Evolutionary conservation across 2,888 invertebrate species (phyloP), one percentile per base, ranked within the genome.

Genomic region (Drosophila cracens): DNA sequence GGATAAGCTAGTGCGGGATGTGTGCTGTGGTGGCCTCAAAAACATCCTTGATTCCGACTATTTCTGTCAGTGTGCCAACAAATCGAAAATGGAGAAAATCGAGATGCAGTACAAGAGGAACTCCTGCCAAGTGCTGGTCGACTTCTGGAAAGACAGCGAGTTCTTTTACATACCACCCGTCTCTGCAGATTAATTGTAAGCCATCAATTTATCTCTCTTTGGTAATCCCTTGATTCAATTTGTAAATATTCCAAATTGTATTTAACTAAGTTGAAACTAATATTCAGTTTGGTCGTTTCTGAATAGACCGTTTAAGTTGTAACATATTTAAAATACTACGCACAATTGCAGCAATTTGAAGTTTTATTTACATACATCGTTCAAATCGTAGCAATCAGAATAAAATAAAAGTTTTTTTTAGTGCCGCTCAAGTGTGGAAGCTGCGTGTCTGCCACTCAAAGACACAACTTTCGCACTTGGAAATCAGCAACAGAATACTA

Each of bases 121-220:
- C 43, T 46, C 46, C 0, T 73, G 76, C 57, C 68, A 70, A 4
- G 51, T 61, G 1, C n/a, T 84, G n/a, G 56, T 89, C 2, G 79
- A 76, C 10, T 83, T 74, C 49, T 87, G 87, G 87, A 75, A 73
- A 21, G 82, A 70, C 25, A 85, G 88, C 71, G 81, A 81, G 3
- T 89, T 71, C 48, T 36, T 88, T 7, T 87, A 88, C 38, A 21
- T 81, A 7, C 87, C 87, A 0, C 16, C 46, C 13, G 7, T 7
- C 21, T 4, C 8, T 4, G 46, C 2, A 8, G 46, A 46, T 46
- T 16, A 7, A 1, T 2, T 46, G 13, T 7, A 16, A 7, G 1
- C 13, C 13, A 7, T 43, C 11, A 21, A n/a, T n/a, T 6, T 3
- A n/a, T 21, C 1, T 4, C 13, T 4, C 7, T 21, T 13, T 13